Conservation (phyloP, 2,113 vertebrate genomes). For the Cryptomyrus ogoouensis region DNA sequence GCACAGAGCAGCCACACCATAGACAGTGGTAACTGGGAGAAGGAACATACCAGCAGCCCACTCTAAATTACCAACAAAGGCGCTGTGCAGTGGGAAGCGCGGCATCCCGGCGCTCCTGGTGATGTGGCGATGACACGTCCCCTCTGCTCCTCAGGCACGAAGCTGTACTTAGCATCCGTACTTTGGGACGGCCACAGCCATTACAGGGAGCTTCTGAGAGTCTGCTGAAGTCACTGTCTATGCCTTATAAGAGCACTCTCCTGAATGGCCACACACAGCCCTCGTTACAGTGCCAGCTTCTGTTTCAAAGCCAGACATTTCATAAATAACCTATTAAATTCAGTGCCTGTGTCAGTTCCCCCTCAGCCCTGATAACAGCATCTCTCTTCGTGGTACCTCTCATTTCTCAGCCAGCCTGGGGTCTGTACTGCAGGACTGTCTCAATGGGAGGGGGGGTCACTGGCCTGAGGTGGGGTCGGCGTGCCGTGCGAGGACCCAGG, state of each 20-base stretch:
- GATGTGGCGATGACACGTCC: background rate
- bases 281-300: background rate
- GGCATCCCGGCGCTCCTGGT: background rate
- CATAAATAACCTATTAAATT: background rate
- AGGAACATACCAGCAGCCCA: background rate
- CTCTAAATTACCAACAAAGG: background rate
- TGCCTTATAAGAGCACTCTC: background rate
- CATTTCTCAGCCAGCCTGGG: background rate
- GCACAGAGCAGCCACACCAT: background rate
- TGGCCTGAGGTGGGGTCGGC: background rate
- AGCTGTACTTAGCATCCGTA: background rate
- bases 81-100: background rate
- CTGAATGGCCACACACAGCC: background rate
- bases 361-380: background rate
- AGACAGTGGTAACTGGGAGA: background rate
- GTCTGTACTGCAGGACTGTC: background rate
- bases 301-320: background rate
- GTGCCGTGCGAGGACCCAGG: slow-evolving; percentile 36
- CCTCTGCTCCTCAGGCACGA: background rate
- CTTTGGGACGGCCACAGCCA: background rate
- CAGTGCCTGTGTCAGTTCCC: background rate
- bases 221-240: background rate
- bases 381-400: background rate
- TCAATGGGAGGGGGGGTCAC: background rate
- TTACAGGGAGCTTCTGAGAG: background rate